Base-by-base conservation (phyloP, 1,140 invertebrate species). In the Daktulosphaira vitifoliae region DNA sequence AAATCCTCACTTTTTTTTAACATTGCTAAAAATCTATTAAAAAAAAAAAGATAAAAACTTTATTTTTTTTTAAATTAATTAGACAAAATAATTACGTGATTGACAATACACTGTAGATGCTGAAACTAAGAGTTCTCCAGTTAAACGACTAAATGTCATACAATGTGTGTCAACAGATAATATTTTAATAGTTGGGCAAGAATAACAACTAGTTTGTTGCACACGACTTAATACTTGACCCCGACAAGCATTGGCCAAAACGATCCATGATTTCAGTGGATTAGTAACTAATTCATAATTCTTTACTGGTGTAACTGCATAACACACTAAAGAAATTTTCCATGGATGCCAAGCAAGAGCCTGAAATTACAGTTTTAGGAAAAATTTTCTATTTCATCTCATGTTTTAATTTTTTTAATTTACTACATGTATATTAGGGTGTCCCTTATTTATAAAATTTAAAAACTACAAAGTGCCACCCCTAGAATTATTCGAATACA, bases 271-370 rank as follows among this genome's bases (percentile, higher is more conserved):
- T 16, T n/a, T 23, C 29, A 33, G 11, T 6, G 29, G 29, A 5
- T 11, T 33, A 11, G 29, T 33, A 5, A 33, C 5, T 0, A 1
- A 18, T n/a, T n/a, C 1, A 5, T 25, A 22, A 8, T 8, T 44
- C 11, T 13, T 11, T 4, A 1, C 16, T 9, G 39, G 42, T 0
- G 26, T 22, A 16, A 62, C 56, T 3, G 56, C 56, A 39, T 62
- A 62, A 29, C 56, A 62, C 42, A 62, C 20, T 5, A 62, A 2
- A 9, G 56, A 46, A 15, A 46, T 7, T 48, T 62, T 62, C 56
- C 56, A 62, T 25, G 56, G 56, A 16, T 62, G 56, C 56, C 56
- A 62, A 20, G 56, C 56, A 18, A 62, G 20, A 1, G 56, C 56
- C 56, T 62, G 26, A 11, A 33, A n/a, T n/a, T n/a, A n/a, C n/a